A percentile compares a stretch with the other conserved stretches of the same genome.
Evolutionary conservation across 2,888 invertebrate species (phyloP).

Genomic region (Dasysyrphus tricinctus): DNA sequence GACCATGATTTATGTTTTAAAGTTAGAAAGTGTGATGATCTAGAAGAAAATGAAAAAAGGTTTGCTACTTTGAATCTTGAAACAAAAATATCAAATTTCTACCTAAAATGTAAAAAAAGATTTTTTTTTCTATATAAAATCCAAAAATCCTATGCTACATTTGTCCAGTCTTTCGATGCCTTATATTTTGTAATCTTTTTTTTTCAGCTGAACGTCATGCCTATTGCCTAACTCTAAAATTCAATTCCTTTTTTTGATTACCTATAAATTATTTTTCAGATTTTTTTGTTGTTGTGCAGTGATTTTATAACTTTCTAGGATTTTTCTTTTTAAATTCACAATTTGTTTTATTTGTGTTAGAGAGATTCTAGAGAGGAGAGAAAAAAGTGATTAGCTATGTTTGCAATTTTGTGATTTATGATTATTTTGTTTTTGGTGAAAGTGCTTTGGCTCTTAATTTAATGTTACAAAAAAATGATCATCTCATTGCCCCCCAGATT

Average conservation of each 20-base stretch:
- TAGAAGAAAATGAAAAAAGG: conserved; percentile 44
- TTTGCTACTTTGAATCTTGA: conserved; percentile 54
- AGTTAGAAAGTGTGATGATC: conserved; percentile 66
- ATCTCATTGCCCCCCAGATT: not conserved
- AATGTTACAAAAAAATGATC: not conserved
- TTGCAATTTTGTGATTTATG: not conserved
- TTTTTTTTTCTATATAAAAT: not conserved
- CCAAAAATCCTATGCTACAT: conserved; percentile 10
- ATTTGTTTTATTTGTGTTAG: not conserved
- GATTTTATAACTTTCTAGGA: conserved; percentile 1
- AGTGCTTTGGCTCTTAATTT: conserved; percentile 6
- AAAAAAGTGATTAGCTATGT: conserved; percentile 6
- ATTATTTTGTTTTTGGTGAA: conserved; percentile 10
- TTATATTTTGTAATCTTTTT: not conserved
- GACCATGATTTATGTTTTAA: conserved; percentile 49
- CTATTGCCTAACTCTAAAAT: not conserved
- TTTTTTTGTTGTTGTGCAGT: not conserved
- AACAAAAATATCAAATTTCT: conserved; percentile 8
- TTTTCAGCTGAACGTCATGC: conserved; percentile 9
- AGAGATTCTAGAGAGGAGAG: not conserved
- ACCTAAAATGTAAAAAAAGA: not conserved
- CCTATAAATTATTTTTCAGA: not conserved
- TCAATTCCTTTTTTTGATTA: not conserved
- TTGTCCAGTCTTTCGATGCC: not conserved
- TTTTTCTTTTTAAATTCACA: not conserved